Base-by-base conservation (phyloP, 2,113 vertebrate genomes). In the Psophia crepitans region DNA sequence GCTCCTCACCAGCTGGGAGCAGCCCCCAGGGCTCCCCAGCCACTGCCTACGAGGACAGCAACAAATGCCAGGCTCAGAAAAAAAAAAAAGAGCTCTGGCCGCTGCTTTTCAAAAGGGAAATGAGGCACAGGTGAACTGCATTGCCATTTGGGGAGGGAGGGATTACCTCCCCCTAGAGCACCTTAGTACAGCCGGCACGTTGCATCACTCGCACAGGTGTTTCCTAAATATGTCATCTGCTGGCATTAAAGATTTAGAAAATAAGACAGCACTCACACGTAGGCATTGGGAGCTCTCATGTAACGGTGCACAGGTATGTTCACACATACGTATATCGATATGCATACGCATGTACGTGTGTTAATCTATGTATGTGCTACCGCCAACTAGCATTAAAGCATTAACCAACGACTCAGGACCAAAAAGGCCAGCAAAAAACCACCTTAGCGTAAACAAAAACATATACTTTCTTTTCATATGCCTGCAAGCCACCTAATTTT, bases 261-360 rank as follows among this genome's bases (percentile, higher is more conserved):
- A 66, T 8, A 46, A 20, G 11, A 27, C n/a, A 43, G 6, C 10
- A 18, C 12, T 14, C 43, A 15, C 32, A 63, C 1, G 15, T 6
- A 57, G 41, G 23, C 14, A 27, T 12, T 9, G 7, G 24, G 20
- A 90, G 43, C 8, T 54, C 26, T 56, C 14, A 7, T 14, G 15
- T 21, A 46, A 57, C 5, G 8, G 4, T 20, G 12, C 54, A 44
- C 53, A 63, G 4, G 5, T 58, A 24, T 46, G 39, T 77, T 56
- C 23, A 73, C 19, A 26, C 6, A 53, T 6, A 27, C 0, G 8
- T 26, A 3, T 39, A 71, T 63, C 3, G 2, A 33, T 32, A 46
- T 1, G 44, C 0, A 1, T 5, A 17, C 2, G 51, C 1, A 3
- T 5, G 2, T 5, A 17, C 2, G 51, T 1, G 3, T 5, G 2